Percentiles rank a stretch among this genome's conserved stretches.
These are phyloP conservation scores for Saguinus midas DNA, from an alignment of 2,113 vertebrate genomes.

Conservation along the genomic window DNA sequence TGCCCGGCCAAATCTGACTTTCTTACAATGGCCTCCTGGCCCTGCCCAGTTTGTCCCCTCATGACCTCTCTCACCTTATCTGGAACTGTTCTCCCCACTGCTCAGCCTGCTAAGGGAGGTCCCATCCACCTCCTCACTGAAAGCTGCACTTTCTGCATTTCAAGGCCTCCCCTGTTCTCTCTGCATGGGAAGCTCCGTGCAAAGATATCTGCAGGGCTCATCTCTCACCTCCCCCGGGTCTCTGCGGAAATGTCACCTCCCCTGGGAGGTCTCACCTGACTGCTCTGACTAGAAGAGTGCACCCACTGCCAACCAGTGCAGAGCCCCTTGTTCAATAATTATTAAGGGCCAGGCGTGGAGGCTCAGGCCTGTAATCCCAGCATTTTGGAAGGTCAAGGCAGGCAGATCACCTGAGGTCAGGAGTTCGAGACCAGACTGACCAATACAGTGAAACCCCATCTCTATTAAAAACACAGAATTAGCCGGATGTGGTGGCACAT, in stretches of 20 bases:
- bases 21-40: neutral
- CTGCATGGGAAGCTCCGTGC: neutral
- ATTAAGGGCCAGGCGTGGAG: neutral
- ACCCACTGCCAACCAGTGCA: too few species aligned
- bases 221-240: neutral
- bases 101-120: neutral
- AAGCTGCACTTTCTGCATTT: neutral
- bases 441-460: neutral
- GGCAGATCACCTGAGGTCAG: too few species aligned
- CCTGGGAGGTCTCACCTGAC: neutral
- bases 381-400: too few species aligned
- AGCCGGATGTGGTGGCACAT: neutral
- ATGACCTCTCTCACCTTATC: neutral
- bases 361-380: too few species aligned
- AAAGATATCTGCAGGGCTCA: neutral
- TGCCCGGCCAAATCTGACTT: neutral
- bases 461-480: neutral
- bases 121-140: neutral
- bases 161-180: neutral
- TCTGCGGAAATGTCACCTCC: neutral
- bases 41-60: neutral
- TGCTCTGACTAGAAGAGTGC: neutral
- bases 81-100: fast-evolving
- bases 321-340: neutral
- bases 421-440: too few species aligned